Percentiles rank a stretch among this genome's conserved stretches.
Evolutionary conservation across 2,797 vertebrate species (phyloP).

Genomic region (Cuculus canorus): DNA sequence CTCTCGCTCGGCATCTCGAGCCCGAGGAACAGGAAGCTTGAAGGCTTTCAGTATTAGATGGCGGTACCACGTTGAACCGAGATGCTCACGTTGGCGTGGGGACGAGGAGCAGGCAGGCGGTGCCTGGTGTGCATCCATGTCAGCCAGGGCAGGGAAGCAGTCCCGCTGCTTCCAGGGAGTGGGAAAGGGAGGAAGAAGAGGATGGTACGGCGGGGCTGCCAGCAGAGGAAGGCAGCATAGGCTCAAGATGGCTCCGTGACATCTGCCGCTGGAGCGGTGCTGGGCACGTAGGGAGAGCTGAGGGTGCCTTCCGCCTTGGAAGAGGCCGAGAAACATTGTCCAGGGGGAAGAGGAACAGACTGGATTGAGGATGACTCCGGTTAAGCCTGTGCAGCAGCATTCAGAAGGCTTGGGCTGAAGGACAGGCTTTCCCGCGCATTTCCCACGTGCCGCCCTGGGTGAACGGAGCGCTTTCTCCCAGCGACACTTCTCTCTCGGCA

Average conservation of each 20-base stretch:
- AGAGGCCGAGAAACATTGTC: rapidly evolving
- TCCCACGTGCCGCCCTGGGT: rapidly evolving
- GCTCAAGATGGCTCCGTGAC: background rate
- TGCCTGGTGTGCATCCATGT: rapidly evolving
- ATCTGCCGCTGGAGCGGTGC: background rate
- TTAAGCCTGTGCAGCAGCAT: rapidly evolving
- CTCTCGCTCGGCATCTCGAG: background rate
- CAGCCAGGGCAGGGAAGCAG: background rate
- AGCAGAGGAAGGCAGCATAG: background rate
- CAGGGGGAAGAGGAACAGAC: rapidly evolving
- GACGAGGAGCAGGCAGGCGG: background rate
- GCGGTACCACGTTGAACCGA: background rate
- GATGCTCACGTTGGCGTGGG: background rate
- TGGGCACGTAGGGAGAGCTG: background rate
- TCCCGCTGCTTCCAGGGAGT: background rate
- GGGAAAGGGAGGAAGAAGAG: background rate
- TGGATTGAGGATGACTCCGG: rapidly evolving
- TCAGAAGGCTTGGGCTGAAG: background rate
- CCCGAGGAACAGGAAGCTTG: constrained; percentile 28
- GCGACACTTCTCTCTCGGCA: background rate
- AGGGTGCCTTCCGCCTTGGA: rapidly evolving
- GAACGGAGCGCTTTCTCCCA: background rate
- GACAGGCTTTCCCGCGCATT: rapidly evolving
- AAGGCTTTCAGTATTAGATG: background rate
- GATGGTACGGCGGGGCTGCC: rapidly evolving